Conservation (phyloP, 2,888 invertebrate species). For the Trichogramma dendrolimi region DNA sequence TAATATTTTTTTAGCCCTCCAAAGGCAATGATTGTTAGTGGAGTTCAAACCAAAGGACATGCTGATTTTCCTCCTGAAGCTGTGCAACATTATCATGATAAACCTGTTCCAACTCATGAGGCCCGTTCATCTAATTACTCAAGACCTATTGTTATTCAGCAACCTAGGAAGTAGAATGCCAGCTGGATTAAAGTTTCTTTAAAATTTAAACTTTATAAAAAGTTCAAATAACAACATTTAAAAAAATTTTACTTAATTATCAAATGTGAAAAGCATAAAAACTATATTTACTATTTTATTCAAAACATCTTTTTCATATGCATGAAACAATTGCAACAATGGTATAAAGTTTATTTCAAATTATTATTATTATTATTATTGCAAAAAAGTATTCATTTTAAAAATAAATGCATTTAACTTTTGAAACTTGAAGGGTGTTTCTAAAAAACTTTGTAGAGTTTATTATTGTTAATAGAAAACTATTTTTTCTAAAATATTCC, state of each 20-base stretch:
- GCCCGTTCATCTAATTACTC: conserved; percentile 58
- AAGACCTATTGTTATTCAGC: conserved; percentile 73
- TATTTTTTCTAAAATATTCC: conserved; percentile 15
- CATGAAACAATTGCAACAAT: too few species aligned
- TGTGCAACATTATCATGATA: conserved; percentile 77
- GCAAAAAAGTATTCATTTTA: too few species aligned
- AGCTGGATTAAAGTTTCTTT: conserved; percentile 1
- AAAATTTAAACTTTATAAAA: conserved; percentile 1
- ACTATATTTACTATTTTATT: too few species aligned
- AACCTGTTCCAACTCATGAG: conserved; percentile 66
- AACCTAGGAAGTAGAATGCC: conserved; percentile 73
- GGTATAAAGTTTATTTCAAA: too few species aligned
- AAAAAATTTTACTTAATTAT: too few species aligned
- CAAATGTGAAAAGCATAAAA: too few species aligned
- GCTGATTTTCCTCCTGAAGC: conserved; percentile 87
- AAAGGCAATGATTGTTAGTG: conserved; percentile 71
- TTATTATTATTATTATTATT: too few species aligned
- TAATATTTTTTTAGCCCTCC: conserved; percentile 60
- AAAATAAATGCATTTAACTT: too few species aligned
- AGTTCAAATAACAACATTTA: not conserved
- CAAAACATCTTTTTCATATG: too few species aligned
- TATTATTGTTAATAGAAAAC: conserved; percentile 34
- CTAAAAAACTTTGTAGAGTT: conserved; percentile 30
- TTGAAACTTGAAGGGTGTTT: not conserved
- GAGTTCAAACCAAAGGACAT: conserved; percentile 76